Evolutionary conservation across 2,113 vertebrate species (phyloP), one percentile per base, ranked within the genome.

Genomic region (Steatornis caripensis): DNA sequence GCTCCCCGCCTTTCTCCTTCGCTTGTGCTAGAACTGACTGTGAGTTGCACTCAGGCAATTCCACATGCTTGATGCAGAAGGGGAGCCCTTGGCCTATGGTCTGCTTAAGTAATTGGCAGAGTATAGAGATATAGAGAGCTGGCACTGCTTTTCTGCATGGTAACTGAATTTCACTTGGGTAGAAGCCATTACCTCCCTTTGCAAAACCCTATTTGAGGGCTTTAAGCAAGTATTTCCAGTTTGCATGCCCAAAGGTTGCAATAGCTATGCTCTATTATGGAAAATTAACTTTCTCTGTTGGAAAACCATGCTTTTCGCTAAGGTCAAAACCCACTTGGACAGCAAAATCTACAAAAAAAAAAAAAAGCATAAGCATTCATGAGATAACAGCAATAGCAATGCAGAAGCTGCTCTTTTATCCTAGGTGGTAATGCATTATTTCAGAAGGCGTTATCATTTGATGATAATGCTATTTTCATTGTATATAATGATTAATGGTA

Each of bases 401-500:
- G 22, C 88, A 76, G 54, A 94, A 92, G 71, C 53, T 88, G 37
- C 49, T 93, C 11, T 64, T 57, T 87, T 71, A 83, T 80, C 37
- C 79, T 61, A 77, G 51, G 85, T 74, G 84, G 84, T 75, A 84
- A 72, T n/a, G 23, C 88, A 62, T 64, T 83, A 75, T 90, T 97
- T 97, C 74, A 88, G 45, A 69, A 87, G 27, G 22, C 7, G 7
- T 90, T 96, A 92, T 89, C 96, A 95, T 72, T 83, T 93, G 72
- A 89, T 62, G 68, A 91, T 97, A 97, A 95, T 62, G 64, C 27
- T 83, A 64, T 87, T 96, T 97, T 84, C 85, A 89, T 97, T 97
- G 93, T 97, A 96, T 95, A 87, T 80, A 68, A 82, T 94, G 65
- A 95, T 96, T 93, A 95, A 97, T 94, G 87, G 88, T 94, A 98